Percentiles rank a stretch among this genome's conserved stretches.
These are phyloP conservation scores for Clarias laeviceps DNA, from an alignment of 2,797 vertebrate species.

Conservation along the genomic window DNA sequence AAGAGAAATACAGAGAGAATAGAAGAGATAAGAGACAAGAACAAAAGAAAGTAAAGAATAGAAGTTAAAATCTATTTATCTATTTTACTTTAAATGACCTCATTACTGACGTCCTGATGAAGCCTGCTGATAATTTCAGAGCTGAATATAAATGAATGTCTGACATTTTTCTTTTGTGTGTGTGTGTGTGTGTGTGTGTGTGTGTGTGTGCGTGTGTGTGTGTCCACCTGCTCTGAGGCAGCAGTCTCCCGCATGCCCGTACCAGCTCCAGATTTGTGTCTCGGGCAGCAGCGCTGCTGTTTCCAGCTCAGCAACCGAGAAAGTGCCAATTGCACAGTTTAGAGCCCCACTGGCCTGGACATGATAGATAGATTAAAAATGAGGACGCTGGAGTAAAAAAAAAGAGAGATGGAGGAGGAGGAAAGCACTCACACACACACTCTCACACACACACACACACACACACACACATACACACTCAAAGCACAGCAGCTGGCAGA, in stretches of 20 bases:
- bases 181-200: constrained; percentile 14
- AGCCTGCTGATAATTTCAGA: not conserved
- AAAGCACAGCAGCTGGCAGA: constrained; percentile 65
- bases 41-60: no score
- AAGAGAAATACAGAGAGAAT: no score
- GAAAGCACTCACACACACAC: constrained; percentile 65
- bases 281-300: constrained; percentile 74
- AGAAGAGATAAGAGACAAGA: no score
- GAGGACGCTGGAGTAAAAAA: constrained; percentile 77
- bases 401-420: not conserved
- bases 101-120: not conserved
- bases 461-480: constrained; percentile 56
- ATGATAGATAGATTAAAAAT: constrained; percentile 92
- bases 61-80: no score
- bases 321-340: constrained; percentile 91
- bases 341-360: constrained; percentile 79
- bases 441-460: no score
- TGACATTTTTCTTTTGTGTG: not conserved
- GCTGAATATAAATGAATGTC: not conserved
- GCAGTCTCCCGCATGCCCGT: constrained; percentile 62
- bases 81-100: not conserved
- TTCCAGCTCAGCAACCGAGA: constrained; percentile 90
- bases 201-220: constrained; percentile 35
- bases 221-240: constrained; percentile 68
- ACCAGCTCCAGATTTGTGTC: constrained; percentile 66